A percentile compares a stretch with the other conserved stretches of the same genome.
Evolutionary conservation across 1,140 invertebrate genomes (phyloP).

Genomic region (Achatina immaculata): DNA sequence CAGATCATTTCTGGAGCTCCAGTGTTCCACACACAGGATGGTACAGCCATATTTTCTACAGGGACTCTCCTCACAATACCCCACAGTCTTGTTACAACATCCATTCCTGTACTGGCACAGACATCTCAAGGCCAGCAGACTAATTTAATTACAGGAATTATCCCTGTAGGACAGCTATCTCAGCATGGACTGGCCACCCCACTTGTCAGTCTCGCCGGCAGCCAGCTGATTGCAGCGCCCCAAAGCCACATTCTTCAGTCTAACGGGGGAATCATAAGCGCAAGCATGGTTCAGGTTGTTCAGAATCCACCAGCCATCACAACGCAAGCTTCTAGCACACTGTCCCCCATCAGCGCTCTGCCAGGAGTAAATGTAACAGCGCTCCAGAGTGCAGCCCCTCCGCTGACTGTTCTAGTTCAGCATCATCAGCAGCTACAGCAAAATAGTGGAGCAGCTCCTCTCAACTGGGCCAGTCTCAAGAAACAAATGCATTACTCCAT

Average conservation of each 20-base stretch:
- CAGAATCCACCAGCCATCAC: not conserved
- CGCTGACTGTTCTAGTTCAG: conserved; percentile 22
- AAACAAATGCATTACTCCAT: conserved; percentile 61
- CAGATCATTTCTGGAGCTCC: not conserved
- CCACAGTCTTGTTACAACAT: conserved; percentile 15
- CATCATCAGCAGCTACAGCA: conserved; percentile 55
- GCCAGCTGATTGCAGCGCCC: conserved; percentile 17
- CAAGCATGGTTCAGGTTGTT: not conserved
- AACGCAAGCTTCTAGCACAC: not conserved
- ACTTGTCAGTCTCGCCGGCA: not conserved
- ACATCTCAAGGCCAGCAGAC: not conserved
- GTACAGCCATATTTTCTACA: too few relatives aligned
- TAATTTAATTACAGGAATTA: not conserved
- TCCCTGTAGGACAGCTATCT: conserved; percentile 21
- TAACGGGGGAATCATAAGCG: not conserved
- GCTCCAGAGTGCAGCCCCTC: not conserved
- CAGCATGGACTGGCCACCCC: not conserved
- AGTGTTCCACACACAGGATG: not conserved
- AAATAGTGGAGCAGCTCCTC: conserved; percentile 42
- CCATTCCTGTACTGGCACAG: conserved; percentile 5
- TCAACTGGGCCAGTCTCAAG: conserved; percentile 55
- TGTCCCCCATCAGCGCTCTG: not conserved
- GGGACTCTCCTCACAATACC: not conserved
- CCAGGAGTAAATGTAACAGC: not conserved
- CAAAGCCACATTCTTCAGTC: conserved; percentile 29